Base-by-base conservation (phyloP, 2,113 vertebrate species). In the Macquaria ambigua region DNA sequence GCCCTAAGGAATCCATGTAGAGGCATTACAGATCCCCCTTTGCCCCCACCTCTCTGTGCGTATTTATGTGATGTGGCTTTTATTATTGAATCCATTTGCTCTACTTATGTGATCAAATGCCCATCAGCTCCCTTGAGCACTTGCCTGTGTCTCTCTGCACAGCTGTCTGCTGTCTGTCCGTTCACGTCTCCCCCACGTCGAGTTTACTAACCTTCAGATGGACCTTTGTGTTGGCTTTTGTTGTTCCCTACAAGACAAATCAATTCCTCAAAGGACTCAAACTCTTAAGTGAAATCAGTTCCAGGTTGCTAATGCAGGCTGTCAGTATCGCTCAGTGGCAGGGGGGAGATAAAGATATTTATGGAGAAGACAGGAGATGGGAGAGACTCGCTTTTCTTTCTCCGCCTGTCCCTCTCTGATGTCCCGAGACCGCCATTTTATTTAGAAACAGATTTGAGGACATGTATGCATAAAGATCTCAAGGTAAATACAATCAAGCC, bases 301-400 rank as follows among this genome's bases (percentile, higher is more conserved):
- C 55, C 85, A 78, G 41, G 43, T 74, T 46, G 71, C 83, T 89
- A 85, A 77, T 78, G 77, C 50, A 20, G 48, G 20, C 71, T 88
- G 87, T 90, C 92, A 88, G 77, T 46, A 34, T 84, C 48, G 25
- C 58, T 85, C 74, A 67, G 82, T 50, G 79, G 72, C 50, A 48
- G n/a, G 3, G 3, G 0, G 34, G 63, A 77, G 86, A 87, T 89
- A 74, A 79, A 88, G 74, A 76, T 64, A 25, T 83, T 87, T 59
- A 63, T 58, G 12, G 59, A 79, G 74, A 8, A 53, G 79, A 82
- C 79, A 55, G 48, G 48, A 64, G 87, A 61, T 18, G 58, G 61
- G 46, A 11, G 64, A 58, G 52, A 62, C 48, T 56, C 1, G 6
- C 50, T 55, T 61, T 3, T 34, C 25, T 58, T 25, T 48, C 31